Percentiles rank a stretch among this genome's conserved stretches.
phyloP scores from a whole-genome alignment of 2,888 invertebrate species.

The Polydrusus pterygomalis region DNA sequence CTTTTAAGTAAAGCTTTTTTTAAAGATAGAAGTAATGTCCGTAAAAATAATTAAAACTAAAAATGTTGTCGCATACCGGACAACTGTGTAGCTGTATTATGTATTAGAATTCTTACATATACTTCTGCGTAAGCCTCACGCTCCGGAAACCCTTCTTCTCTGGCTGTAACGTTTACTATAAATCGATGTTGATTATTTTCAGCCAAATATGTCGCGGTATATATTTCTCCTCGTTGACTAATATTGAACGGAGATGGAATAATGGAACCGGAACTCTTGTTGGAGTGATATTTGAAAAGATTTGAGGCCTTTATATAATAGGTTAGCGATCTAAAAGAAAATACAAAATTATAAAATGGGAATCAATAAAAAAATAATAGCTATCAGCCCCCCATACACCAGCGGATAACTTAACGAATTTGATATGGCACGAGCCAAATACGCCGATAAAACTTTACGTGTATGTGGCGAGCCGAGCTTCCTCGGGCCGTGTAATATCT shows the following conservation, averaged over 20 bases:
- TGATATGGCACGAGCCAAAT: too few species aligned
- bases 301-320: conserved; percentile 89
- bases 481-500: too few species aligned
- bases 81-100: too few species aligned
- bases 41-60: too few species aligned
- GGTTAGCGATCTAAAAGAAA: conserved; percentile 78
- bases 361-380: not conserved
- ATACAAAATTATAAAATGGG: not conserved
- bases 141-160: conserved; percentile 86
- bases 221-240: conserved; percentile 81
- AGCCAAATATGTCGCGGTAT: conserved; percentile 87
- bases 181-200: conserved; percentile 94
- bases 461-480: too few species aligned
- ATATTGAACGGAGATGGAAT: conserved; percentile 92
- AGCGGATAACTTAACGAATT: too few species aligned
- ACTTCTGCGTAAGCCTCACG: conserved; percentile 85
- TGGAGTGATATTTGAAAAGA: conserved; percentile 85
- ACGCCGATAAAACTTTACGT: too few species aligned
- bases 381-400: too few species aligned
- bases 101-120: conserved; percentile 77
- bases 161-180: conserved; percentile 87
- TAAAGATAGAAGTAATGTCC: too few species aligned
- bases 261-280: conserved; percentile 87
- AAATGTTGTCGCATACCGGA: too few species aligned
- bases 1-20: too few species aligned